Evolutionary conservation across 2,888 invertebrate species (phyloP), one percentile per base, ranked within the genome.

Genomic region (Thyatira batis): DNA sequence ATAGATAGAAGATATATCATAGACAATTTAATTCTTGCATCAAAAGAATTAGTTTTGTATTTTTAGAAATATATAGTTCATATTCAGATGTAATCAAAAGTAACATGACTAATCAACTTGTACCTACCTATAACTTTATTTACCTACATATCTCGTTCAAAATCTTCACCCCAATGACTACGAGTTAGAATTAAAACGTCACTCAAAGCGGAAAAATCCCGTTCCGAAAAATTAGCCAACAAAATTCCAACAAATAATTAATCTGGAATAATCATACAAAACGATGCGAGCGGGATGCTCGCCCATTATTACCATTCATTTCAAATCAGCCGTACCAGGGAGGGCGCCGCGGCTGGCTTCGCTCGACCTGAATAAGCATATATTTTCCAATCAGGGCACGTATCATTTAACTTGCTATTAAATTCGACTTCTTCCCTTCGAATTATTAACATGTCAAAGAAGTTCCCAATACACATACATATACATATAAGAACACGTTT

Each of bases 211-310:
- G 89, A 88, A 89, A 89, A 90, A 89, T 88, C 84, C 80, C 85
- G 78, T 90, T 92, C 89, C 90, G 82, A 90, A 88, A 91, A 91
- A 92, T 92, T 91, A 87, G 86, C 89, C 88, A 86, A 80, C 85
- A 74, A 84, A 92, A 89, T 89, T 89, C 90, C 86, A 84, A 88
- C 92, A 91, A 92, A 92, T 91, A 92, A 92, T 91, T 91, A 92
- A 91, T 92, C 90, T 87, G 88, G 90, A 91, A 91, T 92, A 91
- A 92, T 92, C 90, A 92, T 91, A 91, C 90, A 87, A 91, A 91
- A 92, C 90, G 91, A 89, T 85, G 87, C 85, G 87, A 87, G 84
- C 82, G 87, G 89, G 88, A 88, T 88, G 85, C 84, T 79, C 82
- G 80, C 85, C 82, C 89, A 90, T 91, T 91, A 92, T 92, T 91